Evolutionary conservation across 2,888 invertebrate genomes (phyloP).

Genomic region (Idaea aversata): DNA sequence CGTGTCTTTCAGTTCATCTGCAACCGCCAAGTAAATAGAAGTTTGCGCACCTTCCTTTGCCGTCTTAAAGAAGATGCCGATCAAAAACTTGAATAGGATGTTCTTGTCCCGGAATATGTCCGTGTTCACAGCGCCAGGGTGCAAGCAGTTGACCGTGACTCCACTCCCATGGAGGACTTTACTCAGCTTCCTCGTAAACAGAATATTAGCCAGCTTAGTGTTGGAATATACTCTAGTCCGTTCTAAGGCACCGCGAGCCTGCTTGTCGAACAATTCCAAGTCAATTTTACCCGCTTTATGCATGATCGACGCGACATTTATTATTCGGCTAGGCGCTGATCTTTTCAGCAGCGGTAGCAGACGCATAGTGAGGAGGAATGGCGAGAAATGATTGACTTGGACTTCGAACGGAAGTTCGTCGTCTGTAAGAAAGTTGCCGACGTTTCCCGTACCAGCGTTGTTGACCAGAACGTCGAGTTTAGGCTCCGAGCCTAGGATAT

Average conservation of each 20-base stretch:
- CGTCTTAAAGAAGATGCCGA: constrained; percentile 29
- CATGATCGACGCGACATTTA: constrained; percentile 87
- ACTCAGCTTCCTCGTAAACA: constrained; percentile 84
- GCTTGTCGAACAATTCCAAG: constrained; percentile 84
- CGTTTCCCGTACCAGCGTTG: constrained; percentile 89
- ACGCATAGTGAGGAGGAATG: constrained; percentile 92
- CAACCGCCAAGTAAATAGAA: constrained; percentile 83
- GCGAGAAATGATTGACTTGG: constrained; percentile 94
- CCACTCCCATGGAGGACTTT: constrained; percentile 81
- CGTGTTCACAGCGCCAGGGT: constrained; percentile 89
- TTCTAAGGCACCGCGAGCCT: constrained; percentile 65
- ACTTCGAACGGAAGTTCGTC: constrained; percentile 91
- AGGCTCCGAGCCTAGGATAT: constrained; percentile 83
- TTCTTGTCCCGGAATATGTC: constrained; percentile 87
- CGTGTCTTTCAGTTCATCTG: constrained; percentile 83
- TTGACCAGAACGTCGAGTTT: constrained; percentile 89
- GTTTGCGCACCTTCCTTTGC: constrained; percentile 88
- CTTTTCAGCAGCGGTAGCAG: constrained; percentile 87
- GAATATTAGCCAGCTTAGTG: constrained; percentile 88
- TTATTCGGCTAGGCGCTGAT: constrained; percentile 85
- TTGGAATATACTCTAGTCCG: constrained; percentile 81
- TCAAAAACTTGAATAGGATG: constrained; percentile 68
- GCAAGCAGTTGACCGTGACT: constrained; percentile 88
- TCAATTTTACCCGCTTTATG: constrained; percentile 84
- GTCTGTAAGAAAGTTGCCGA: constrained; percentile 82